These are phyloP conservation scores for Botrylloides violaceus DNA, from an alignment of 23 tunicate species.

Conservation along the genomic window DNA sequence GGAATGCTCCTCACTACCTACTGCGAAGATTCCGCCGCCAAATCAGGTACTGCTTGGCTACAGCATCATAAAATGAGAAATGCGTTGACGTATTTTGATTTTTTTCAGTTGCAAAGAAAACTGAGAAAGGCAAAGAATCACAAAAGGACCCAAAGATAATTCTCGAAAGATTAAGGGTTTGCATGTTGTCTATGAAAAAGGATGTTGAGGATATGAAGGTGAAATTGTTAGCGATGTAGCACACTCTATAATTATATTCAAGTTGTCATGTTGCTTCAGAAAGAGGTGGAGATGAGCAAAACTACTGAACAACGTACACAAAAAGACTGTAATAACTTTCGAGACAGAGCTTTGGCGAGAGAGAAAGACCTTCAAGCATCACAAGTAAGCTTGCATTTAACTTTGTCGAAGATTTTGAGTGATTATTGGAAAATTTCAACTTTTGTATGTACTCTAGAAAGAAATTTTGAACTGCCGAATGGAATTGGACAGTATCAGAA, in stretches of 20 bases:
- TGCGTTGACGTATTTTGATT: background rate
- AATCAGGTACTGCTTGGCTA: slow-evolving; percentile 13
- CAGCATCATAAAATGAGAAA: too few relatives aligned
- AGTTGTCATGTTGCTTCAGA: too few relatives aligned
- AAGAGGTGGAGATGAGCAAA: slow-evolving; percentile 1
- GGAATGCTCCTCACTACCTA: slow-evolving; percentile 59
- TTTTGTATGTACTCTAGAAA: slow-evolving; percentile 19
- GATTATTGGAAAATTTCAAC: background rate
- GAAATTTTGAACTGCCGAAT: slow-evolving; percentile 44
- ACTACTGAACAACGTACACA: slow-evolving; percentile 31
- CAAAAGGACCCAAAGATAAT: slow-evolving; percentile 24
- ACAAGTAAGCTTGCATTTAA: slow-evolving; percentile 29
- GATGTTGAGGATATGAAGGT: slow-evolving; percentile 39
- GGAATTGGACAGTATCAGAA: slow-evolving; percentile 53
- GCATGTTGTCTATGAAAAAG: slow-evolving; percentile 56
- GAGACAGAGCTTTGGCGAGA: slow-evolving; percentile 66
- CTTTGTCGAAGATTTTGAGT: too few relatives aligned
- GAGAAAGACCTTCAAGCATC: slow-evolving; percentile 51
- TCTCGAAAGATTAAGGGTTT: slow-evolving; percentile 40
- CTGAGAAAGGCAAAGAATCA: slow-evolving; percentile 15
- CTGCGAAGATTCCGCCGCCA: slow-evolving; percentile 6
- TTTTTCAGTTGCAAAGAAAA: slow-evolving; percentile 1
- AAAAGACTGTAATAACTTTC: slow-evolving; percentile 80
- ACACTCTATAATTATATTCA: background rate
- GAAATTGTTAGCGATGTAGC: background rate